Evolutionary conservation across 2,888 invertebrate genomes (phyloP).

Genomic region (Villa cingulata): DNA sequence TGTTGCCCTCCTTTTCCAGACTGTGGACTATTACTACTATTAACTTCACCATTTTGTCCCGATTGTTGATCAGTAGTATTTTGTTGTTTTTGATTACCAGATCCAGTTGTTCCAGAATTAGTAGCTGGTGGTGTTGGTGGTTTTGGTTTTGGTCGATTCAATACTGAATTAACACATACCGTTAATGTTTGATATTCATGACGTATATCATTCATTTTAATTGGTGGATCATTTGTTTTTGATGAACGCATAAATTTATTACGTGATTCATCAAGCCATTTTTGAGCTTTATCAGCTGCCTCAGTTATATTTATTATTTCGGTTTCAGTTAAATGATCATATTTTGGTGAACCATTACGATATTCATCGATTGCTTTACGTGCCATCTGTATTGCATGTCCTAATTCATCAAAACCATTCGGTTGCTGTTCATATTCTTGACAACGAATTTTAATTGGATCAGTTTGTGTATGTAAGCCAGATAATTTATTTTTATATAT

Average conservation of each 20-base stretch:
- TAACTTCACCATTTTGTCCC: conserved; percentile 23
- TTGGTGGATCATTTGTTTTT: conserved; percentile 58
- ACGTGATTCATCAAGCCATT: conserved; percentile 72
- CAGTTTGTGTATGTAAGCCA: conserved; percentile 60
- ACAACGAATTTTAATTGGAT: conserved; percentile 75
- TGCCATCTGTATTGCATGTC: conserved; percentile 61
- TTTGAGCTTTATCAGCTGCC: conserved; percentile 53
- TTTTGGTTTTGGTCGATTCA: conserved; percentile 87
- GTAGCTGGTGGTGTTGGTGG: conserved; percentile 46
- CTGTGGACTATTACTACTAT: conserved; percentile 12
- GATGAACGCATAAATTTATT: conserved; percentile 49
- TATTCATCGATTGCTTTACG: conserved; percentile 65
- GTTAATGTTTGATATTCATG: conserved; percentile 53
- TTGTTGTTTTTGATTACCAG: conserved; percentile 9
- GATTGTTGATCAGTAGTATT: conserved; percentile 1
- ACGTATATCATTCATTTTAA: conserved; percentile 65
- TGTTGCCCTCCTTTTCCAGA: neutral
- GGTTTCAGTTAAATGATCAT: conserved; percentile 64
- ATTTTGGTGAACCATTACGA: conserved; percentile 56
- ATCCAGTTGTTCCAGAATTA: conserved; percentile 30
- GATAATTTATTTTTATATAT: conserved; percentile 49
- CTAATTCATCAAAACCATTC: conserved; percentile 65
- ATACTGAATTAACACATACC: conserved; percentile 50
- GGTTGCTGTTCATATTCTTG: conserved; percentile 71
- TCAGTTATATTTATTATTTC: conserved; percentile 67